These are phyloP conservation scores for Hemichromis elongatus DNA, from an alignment of 2,113 vertebrate genomes.

Conservation along the genomic window DNA sequence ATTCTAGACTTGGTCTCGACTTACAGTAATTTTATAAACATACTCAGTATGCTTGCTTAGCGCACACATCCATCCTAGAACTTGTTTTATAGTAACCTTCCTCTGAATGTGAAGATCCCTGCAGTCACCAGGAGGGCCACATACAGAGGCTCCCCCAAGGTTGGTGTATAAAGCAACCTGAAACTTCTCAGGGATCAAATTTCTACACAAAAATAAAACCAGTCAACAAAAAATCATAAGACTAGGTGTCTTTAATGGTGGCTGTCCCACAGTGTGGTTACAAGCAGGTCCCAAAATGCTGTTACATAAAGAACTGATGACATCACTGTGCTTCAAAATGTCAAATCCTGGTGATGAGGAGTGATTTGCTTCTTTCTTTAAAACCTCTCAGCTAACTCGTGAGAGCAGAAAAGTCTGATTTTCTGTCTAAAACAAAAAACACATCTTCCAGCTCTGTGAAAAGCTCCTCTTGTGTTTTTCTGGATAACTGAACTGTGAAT, in stretches of 20 bases:
- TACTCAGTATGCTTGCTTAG: not conserved
- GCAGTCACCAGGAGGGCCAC: not conserved
- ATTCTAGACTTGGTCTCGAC: not conserved
- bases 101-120: not conserved
- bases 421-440: not conserved
- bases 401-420: not conserved
- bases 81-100: rapidly evolving
- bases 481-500: not conserved
- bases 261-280: rapidly evolving
- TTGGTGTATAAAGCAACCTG: not conserved
- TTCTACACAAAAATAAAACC: not conserved
- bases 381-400: rapidly evolving
- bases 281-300: not conserved
- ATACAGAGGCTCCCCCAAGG: not conserved
- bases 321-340: not conserved
- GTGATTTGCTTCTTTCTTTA: not conserved
- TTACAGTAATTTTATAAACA: not conserved
- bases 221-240: not conserved
- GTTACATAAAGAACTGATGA: not conserved
- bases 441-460: not conserved
- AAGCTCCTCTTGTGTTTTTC: not conserved
- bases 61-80: rapidly evolving
- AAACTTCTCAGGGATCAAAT: not conserved
- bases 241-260: rapidly evolving
- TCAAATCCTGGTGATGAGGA: not conserved